Conservation (phyloP, 2,113 vertebrate genomes). For the Anolis sagrei region DNA sequence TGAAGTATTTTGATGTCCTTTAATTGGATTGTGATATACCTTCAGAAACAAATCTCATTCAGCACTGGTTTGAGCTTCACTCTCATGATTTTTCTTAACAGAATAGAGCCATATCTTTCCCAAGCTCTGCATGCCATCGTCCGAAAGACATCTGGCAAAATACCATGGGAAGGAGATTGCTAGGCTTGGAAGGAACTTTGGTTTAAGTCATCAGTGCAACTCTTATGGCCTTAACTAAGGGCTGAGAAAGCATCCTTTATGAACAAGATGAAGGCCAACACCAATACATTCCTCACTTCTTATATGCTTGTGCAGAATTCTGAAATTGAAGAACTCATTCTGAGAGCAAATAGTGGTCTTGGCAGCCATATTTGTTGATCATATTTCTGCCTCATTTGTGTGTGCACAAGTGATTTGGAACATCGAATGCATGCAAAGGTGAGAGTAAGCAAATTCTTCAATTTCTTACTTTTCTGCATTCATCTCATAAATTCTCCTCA, state of each 20-base stretch:
- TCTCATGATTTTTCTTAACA: not conserved
- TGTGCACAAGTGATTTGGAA: not conserved
- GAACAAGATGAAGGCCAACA: not conserved
- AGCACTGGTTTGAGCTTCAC: not conserved
- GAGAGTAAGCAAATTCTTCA: not conserved
- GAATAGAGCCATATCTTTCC: not conserved
- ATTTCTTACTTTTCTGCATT: not conserved
- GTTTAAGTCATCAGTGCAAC: not conserved
- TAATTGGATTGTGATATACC: slow-evolving; percentile 9
- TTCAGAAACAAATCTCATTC: slow-evolving; percentile 7
- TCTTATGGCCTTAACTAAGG: not conserved
- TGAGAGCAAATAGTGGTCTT: not conserved
- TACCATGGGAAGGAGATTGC: not conserved
- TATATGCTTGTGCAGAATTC: not conserved
- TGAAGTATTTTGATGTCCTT: not conserved
- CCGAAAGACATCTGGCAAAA: not conserved
- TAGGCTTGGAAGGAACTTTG: not conserved
- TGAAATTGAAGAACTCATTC: not conserved
- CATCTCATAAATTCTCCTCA: not conserved
- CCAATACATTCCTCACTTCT: not conserved
- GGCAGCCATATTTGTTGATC: not conserved
- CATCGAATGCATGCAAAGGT: not conserved
- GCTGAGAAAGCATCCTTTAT: not conserved
- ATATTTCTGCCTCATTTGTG: not conserved
- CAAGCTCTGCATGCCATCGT: not conserved